Percentiles rank a stretch among this genome's conserved stretches.
These are phyloP conservation scores for Oryzias sinensis DNA, from an alignment of 2,797 vertebrate species.

Conservation along the genomic window DNA sequence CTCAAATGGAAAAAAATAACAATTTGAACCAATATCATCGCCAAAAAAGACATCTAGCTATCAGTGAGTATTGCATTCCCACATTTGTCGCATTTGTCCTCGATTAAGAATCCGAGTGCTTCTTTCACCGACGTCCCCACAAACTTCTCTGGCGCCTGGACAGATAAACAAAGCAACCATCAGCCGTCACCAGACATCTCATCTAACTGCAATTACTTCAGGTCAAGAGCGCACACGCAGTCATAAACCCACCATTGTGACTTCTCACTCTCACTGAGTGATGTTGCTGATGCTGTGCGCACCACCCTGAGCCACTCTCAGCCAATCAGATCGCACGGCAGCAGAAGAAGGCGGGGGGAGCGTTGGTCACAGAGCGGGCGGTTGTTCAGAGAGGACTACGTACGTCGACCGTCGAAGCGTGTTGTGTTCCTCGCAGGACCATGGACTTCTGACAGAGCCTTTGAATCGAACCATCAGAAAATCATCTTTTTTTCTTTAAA, in stretches of 20 bases:
- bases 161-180: constrained; percentile 2
- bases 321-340: constrained; percentile 63
- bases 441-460: constrained; percentile 48
- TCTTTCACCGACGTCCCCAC: too few relatives aligned
- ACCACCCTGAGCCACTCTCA: constrained; percentile 31
- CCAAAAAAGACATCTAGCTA: too few relatives aligned
- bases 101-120: too few relatives aligned
- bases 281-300: constrained; percentile 66
- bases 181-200: background rate
- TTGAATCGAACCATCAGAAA: constrained; percentile 11
- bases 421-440: constrained; percentile 43
- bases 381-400: constrained; percentile 41
- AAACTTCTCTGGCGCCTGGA: background rate
- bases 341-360: constrained; percentile 29
- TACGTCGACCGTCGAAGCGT: constrained; percentile 51
- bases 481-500: constrained; percentile 37
- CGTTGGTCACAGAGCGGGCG: constrained; percentile 40
- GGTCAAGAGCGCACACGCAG: constrained; percentile 51
- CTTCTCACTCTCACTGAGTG: constrained; percentile 14
- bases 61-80: too few relatives aligned
- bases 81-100: too few relatives aligned
- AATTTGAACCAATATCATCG: too few relatives aligned
- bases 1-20: too few relatives aligned
- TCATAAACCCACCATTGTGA: constrained; percentile 47
- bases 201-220: constrained; percentile 29